phyloP scores from a whole-genome alignment of 2,113 vertebrate genomes.

The Balaenoptera acutorostrata region DNA sequence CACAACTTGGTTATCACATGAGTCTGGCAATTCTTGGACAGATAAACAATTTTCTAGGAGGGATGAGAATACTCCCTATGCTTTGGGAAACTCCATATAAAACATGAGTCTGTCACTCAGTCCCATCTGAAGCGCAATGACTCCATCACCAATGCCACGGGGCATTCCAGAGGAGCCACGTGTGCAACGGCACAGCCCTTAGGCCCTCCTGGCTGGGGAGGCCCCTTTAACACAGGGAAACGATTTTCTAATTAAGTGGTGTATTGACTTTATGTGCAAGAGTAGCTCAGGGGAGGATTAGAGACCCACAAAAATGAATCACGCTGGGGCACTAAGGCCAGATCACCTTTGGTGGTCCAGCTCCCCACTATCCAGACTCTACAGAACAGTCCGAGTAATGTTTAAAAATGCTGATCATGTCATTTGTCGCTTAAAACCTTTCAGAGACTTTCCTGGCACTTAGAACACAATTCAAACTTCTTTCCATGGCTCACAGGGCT shows the following conservation, averaged over 20 bases:
- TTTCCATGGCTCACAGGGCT: neutral
- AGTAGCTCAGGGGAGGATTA: neutral
- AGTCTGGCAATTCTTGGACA: neutral
- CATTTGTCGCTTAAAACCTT: neutral
- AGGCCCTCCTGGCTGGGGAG: neutral
- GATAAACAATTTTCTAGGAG: neutral
- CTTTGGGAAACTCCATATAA: neutral
- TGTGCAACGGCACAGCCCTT: neutral
- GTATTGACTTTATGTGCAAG: constrained; percentile 16
- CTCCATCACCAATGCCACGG: neutral
- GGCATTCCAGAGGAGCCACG: neutral
- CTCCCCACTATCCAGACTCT: neutral
- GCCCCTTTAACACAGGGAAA: neutral
- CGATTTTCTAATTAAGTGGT: constrained; percentile 46
- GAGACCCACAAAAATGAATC: neutral
- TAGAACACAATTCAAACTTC: neutral
- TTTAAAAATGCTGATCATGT: neutral
- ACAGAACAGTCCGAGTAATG: neutral
- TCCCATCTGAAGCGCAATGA: neutral
- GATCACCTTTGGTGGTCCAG: neutral
- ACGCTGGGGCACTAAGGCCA: neutral
- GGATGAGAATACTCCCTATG: neutral
- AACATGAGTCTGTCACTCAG: neutral
- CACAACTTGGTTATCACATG: neutral
- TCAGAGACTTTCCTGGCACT: neutral